Conservation (phyloP, 2,797 vertebrate species). For the Otolemur crassicaudatus region DNA sequence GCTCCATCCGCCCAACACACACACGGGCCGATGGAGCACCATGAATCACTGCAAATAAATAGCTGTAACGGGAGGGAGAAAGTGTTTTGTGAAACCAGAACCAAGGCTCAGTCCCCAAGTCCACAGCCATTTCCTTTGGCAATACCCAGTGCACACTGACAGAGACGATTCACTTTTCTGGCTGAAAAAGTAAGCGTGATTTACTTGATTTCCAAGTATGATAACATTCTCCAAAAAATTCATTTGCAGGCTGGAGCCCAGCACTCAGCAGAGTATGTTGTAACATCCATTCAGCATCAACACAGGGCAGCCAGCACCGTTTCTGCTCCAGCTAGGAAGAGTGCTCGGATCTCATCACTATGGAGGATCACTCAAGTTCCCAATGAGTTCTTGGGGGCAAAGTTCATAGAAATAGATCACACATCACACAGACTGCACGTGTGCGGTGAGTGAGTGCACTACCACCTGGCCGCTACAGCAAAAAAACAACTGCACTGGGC, state of each 20-base stretch:
- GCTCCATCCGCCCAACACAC: not conserved
- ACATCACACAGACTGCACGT: fast-evolving
- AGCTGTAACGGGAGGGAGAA: not conserved
- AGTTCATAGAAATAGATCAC: not conserved
- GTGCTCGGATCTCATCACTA: not conserved
- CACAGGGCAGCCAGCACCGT: not conserved
- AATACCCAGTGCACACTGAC: not conserved
- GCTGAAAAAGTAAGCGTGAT: slow-evolving; percentile 48
- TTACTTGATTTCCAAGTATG: slow-evolving; percentile 72
- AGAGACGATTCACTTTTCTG: slow-evolving; percentile 59
- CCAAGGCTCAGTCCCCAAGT: not conserved
- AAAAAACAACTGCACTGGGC: not conserved
- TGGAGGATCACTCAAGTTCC: fast-evolving
- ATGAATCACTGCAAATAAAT: not conserved
- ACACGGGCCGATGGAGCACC: not conserved
- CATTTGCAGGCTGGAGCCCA: slow-evolving; percentile 59
- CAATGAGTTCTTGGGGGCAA: not conserved
- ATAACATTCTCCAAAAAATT: slow-evolving; percentile 57
- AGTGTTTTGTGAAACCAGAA: not conserved
- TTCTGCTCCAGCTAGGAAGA: not conserved
- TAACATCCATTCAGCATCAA: slow-evolving; percentile 1
- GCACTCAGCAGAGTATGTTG: not conserved
- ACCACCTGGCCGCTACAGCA: not conserved
- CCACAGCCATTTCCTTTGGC: slow-evolving; percentile 16
- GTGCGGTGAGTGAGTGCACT: fast-evolving